A percentile compares a stretch with the other conserved stretches of the same genome.
Evolutionary conservation across 2,113 vertebrate genomes (phyloP).

Genomic region (Petaurus breviceps): DNA sequence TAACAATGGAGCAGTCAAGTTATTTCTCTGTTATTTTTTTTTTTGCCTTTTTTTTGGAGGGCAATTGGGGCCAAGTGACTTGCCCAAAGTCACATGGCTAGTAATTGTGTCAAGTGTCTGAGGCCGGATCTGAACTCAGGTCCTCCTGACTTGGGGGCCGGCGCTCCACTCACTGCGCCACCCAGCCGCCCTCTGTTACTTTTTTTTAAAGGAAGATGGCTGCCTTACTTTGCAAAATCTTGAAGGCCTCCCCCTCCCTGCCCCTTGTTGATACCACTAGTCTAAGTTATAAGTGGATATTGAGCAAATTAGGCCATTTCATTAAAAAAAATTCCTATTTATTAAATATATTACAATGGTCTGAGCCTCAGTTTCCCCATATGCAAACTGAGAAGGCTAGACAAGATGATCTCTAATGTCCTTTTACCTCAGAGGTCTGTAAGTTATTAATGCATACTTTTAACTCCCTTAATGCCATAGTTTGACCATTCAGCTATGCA

Average conservation of each 20-base stretch:
- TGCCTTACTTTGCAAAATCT: neutral
- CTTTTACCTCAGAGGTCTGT: conserved; percentile 29
- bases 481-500: neutral
- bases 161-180: no score
- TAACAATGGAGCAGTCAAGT: neutral
- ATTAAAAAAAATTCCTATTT: neutral
- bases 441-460: neutral
- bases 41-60: no score
- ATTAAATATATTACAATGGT: conserved; percentile 51
- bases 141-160: no score
- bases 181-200: no score
- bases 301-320: conserved; percentile 19
- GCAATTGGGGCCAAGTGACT: no score
- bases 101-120: no score
- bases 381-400: neutral
- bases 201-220: neutral
- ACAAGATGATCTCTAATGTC: neutral
- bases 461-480: neutral
- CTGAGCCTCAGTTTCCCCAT: neutral
- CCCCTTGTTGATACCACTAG: neutral
- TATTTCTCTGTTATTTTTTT: neutral
- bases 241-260: neutral
- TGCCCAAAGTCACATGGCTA: no score
- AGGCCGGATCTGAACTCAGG: no score
- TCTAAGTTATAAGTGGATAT: conserved; percentile 1